These are phyloP conservation scores for Zoanthus sociatus DNA, from an alignment of 92 coral and sea anemone genomes.

Conservation along the genomic window DNA sequence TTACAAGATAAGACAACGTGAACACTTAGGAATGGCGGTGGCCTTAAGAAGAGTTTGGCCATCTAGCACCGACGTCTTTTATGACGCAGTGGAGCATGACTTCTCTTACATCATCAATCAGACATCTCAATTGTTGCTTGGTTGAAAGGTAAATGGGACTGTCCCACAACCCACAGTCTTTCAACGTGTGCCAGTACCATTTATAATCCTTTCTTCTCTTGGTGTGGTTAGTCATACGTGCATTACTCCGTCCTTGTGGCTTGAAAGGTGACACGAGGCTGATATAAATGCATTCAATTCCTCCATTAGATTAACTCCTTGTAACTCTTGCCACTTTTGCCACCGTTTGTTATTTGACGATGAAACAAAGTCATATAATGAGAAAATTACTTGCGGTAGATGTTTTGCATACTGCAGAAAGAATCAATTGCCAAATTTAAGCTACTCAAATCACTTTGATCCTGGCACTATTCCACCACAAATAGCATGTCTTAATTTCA, in stretches of 20 bases:
- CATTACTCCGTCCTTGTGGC: conserved; percentile 21
- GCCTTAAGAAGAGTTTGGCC: conserved; percentile 29
- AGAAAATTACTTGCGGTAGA: no score
- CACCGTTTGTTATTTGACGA: no score
- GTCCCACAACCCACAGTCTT: background rate
- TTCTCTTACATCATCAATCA: conserved; percentile 11
- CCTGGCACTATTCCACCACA: conserved; percentile 36
- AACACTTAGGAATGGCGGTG: background rate
- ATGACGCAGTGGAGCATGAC: conserved; percentile 34
- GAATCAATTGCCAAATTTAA: background rate
- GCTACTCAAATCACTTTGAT: conserved; percentile 29
- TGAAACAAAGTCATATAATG: no score
- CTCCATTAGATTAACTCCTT: no score
- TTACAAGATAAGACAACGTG: background rate
- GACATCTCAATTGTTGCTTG: background rate
- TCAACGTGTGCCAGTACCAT: conserved; percentile 19
- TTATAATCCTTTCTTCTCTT: conserved; percentile 18
- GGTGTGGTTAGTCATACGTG: conserved; percentile 10
- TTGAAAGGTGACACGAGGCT: conserved; percentile 5
- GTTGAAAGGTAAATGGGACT: background rate
- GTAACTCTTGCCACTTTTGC: no score
- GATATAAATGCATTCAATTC: no score
- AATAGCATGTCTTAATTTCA: conserved; percentile 19
- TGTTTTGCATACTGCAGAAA: background rate
- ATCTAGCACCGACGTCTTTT: conserved; percentile 23